Evolutionary conservation across 1,140 invertebrate species (phyloP).

Genomic region (Hypothenemus hampei): DNA sequence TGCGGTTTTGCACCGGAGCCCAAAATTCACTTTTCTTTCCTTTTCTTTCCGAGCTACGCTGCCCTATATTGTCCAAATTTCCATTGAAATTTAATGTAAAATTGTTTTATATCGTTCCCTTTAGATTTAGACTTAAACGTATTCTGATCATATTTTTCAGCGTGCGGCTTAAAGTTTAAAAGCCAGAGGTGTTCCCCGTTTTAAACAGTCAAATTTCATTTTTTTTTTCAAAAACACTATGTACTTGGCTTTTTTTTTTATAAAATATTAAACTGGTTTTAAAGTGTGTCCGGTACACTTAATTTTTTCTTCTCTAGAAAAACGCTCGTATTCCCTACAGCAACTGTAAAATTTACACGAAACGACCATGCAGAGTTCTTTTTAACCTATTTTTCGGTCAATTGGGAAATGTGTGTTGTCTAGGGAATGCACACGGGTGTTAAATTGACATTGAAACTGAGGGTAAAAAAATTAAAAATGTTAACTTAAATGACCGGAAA

Average conservation of each 20-base stretch:
- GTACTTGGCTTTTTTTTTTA: no score
- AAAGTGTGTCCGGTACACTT: no score
- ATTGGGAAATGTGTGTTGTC: neutral
- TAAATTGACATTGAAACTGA: constrained; percentile 1
- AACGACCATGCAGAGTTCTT: neutral
- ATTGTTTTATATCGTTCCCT: neutral
- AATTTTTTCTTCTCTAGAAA: no score
- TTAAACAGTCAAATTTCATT: no score
- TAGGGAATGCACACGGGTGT: neutral
- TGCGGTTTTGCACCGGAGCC: constrained; percentile 1
- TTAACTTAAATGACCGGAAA: no score
- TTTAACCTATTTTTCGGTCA: constrained; percentile 1
- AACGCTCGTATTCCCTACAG: no score
- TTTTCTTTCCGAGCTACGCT: neutral
- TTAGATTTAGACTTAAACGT: neutral
- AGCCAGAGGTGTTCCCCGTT: no score
- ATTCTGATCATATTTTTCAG: no score
- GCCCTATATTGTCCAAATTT: constrained; percentile 5
- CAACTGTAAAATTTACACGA: constrained; percentile 4
- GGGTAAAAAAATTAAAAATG: neutral
- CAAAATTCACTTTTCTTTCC: constrained; percentile 1
- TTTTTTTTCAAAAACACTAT: no score
- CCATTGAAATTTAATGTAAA: constrained; percentile 1
- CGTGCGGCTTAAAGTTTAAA: no score
- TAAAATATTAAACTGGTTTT: no score